These are phyloP conservation scores for Omphaloscelis lunosa DNA, from an alignment of 2,888 invertebrate species.

Conservation along the genomic window DNA sequence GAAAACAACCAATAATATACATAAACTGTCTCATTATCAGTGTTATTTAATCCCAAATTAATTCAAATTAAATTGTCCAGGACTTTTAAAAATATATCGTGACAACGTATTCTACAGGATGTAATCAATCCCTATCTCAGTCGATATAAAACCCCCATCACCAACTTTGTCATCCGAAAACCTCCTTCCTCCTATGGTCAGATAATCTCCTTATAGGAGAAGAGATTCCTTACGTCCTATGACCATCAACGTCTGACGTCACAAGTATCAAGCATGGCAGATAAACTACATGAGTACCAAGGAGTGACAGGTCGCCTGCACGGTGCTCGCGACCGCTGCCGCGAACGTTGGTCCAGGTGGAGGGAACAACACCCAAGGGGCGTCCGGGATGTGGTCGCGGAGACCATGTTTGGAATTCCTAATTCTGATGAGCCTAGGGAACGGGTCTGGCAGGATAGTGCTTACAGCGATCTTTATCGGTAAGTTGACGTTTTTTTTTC, in stretches of 20 bases:
- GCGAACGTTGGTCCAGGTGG: slow-evolving; percentile 92
- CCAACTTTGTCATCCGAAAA: neutral
- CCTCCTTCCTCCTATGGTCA: neutral
- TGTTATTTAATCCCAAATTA: neutral
- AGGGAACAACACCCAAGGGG: slow-evolving; percentile 91
- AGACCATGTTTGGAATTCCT: slow-evolving; percentile 84
- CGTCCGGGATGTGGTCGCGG: slow-evolving; percentile 88
- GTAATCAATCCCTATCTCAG: neutral
- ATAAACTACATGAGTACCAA: slow-evolving; percentile 95
- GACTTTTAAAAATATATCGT: neutral
- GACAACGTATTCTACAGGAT: slow-evolving; percentile 3
- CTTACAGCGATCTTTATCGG: slow-evolving; percentile 85
- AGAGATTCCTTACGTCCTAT: neutral
- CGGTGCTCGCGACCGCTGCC: slow-evolving; percentile 91
- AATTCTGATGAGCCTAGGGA: slow-evolving; percentile 83
- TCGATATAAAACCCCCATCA: neutral
- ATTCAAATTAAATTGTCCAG: neutral
- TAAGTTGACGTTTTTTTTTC: slow-evolving; percentile 54
- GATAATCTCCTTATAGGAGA: neutral
- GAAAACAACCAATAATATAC: neutral
- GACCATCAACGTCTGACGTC: neutral
- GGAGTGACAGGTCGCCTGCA: slow-evolving; percentile 94
- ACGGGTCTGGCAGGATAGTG: slow-evolving; percentile 82
- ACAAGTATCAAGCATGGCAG: slow-evolving; percentile 89
- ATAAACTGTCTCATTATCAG: neutral